Conservation (phyloP, 2,888 invertebrate species). For the Lepidochrysops patricia region DNA sequence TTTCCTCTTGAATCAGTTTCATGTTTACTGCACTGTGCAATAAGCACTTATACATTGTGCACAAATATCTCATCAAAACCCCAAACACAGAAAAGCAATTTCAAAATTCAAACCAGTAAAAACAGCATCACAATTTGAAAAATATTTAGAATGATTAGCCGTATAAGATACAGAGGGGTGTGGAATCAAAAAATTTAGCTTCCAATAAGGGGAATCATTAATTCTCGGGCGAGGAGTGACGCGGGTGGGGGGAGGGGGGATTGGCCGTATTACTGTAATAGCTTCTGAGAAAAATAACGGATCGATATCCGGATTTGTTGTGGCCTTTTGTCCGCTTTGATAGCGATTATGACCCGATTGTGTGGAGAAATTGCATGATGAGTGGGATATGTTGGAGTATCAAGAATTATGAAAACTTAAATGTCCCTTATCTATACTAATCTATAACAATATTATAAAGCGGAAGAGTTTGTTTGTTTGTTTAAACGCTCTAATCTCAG, state of each 20-base stretch:
- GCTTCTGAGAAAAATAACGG: conserved; percentile 53
- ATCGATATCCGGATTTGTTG: conserved; percentile 49
- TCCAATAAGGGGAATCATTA: conserved; percentile 82
- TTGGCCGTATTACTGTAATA: conserved; percentile 55
- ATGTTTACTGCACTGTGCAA: no score
- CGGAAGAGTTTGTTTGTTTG: no score
- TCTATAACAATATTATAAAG: no score
- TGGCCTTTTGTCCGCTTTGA: conserved; percentile 28
- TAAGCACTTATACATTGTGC: no score
- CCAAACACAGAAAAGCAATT: no score
- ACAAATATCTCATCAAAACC: no score
- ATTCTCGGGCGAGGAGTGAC: conserved; percentile 61
- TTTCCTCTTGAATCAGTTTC: no score
- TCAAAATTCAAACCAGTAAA: background rate
- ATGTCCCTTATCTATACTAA: no score
- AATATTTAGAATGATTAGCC: background rate
- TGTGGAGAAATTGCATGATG: background rate
- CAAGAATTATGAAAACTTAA: no score
- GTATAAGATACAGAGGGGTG: conserved; percentile 30
- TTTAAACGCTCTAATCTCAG: no score
- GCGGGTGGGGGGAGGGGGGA: conserved; percentile 37
- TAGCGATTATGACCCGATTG: conserved; percentile 15
- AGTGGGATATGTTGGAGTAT: background rate
- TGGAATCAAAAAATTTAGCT: conserved; percentile 79
- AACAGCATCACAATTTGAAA: background rate